A percentile compares a stretch with the other conserved stretches of the same genome.
Evolutionary conservation across 2,888 invertebrate genomes (phyloP).

Genomic region (Harpagoxenus sublaevis): DNA sequence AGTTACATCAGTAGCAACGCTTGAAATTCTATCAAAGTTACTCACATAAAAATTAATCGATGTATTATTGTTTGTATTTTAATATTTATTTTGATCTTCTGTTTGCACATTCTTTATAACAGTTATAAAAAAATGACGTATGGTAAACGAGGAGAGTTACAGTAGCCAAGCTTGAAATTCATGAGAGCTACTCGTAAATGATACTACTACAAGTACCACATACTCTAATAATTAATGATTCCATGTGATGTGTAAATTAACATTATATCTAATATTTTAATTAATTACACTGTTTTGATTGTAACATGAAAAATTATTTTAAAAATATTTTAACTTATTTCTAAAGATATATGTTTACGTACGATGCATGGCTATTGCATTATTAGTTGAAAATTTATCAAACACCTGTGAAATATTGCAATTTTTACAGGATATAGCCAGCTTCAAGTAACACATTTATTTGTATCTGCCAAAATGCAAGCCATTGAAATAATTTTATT

Average conservation of each 20-base stretch:
- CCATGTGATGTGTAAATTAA: slow-evolving; percentile 24
- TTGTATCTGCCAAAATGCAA: slow-evolving; percentile 79
- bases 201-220: not conserved
- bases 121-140: no score
- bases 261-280: not conserved
- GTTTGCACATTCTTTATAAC: no score
- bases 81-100: no score
- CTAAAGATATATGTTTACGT: slow-evolving; percentile 8
- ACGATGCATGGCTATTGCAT: slow-evolving; percentile 60
- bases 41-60: no score
- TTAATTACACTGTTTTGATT: slow-evolving; percentile 6
- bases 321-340: not conserved
- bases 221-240: not conserved
- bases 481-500: slow-evolving; percentile 72
- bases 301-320: not conserved
- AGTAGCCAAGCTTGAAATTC: no score
- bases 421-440: slow-evolving; percentile 27
- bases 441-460: slow-evolving; percentile 37
- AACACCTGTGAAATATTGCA: slow-evolving; percentile 23
- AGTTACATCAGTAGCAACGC: no score
- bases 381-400: slow-evolving; percentile 49
- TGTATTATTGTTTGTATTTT: no score
- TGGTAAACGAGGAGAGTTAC: no score
- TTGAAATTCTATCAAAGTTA: no score
- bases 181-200: no score